phyloP scores from a whole-genome alignment of 2,888 invertebrate genomes.

The Acleris emargana region DNA sequence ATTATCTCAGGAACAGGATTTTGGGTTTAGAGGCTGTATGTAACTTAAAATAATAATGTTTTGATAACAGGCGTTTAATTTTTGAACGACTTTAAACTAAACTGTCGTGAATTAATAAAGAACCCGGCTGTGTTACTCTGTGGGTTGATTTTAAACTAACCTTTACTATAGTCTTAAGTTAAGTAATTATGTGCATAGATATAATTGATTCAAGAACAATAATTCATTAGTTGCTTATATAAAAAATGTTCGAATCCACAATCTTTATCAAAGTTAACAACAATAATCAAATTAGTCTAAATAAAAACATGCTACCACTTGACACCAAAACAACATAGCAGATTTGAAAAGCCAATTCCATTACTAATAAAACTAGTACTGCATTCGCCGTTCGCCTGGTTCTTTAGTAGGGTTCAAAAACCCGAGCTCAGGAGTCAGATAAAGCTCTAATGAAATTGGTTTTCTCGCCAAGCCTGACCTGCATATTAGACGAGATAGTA shows the following conservation, averaged over 20 bases:
- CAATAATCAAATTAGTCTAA: background rate
- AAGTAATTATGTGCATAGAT: too few species aligned
- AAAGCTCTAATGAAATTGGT: slow-evolving; percentile 60
- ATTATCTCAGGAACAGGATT: too few species aligned
- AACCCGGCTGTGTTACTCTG: too few species aligned
- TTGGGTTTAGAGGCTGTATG: too few species aligned
- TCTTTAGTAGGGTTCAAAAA: slow-evolving; percentile 34
- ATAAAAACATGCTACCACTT: background rate
- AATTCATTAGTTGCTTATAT: too few species aligned
- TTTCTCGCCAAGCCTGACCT: slow-evolving; percentile 47
- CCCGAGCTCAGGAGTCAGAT: slow-evolving; percentile 48
- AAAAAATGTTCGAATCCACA: background rate
- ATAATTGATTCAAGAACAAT: too few species aligned
- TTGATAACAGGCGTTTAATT: too few species aligned
- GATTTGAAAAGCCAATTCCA: slow-evolving; percentile 21
- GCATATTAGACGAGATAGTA: slow-evolving; percentile 46
- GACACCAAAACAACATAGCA: background rate
- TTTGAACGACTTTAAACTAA: too few species aligned
- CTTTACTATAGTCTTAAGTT: too few species aligned
- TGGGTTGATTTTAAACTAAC: too few species aligned
- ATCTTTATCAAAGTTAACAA: background rate
- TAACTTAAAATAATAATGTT: too few species aligned
- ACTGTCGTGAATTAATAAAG: too few species aligned
- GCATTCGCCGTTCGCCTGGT: slow-evolving; percentile 22
- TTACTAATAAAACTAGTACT: slow-evolving; percentile 16